Percentiles rank a stretch among this genome's conserved stretches.
Conservation (phyloP, 2,888 invertebrate species). For the Lochmaea crataegi region DNA sequence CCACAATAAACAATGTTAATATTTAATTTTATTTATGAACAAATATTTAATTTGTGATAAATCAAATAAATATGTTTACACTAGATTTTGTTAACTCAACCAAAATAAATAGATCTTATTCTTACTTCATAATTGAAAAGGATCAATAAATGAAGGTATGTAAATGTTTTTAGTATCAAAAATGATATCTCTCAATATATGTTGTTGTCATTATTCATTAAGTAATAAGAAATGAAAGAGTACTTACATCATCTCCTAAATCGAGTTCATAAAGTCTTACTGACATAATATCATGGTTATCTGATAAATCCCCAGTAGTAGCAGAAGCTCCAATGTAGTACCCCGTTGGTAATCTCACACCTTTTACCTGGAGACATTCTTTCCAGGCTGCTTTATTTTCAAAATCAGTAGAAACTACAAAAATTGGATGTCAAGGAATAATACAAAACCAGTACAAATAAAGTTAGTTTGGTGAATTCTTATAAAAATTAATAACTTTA, state of each 20-base stretch:
- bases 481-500: constrained; percentile 1
- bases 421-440: constrained; percentile 19
- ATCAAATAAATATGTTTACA: too few relatives aligned
- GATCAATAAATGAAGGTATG: too few relatives aligned
- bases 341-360: constrained; percentile 92
- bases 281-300: constrained; percentile 95
- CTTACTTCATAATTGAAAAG: too few relatives aligned
- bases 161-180: too few relatives aligned
- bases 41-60: too few relatives aligned
- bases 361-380: constrained; percentile 89
- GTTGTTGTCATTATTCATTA: constrained; percentile 5
- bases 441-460: background rate
- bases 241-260: constrained; percentile 73
- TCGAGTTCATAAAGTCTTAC: constrained; percentile 94
- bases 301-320: constrained; percentile 96
- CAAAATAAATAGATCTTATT: too few relatives aligned
- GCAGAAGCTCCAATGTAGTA: constrained; percentile 95
- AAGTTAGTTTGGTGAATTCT: background rate
- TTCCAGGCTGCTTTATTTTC: constrained; percentile 95
- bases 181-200: too few relatives aligned
- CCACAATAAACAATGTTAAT: too few relatives aligned
- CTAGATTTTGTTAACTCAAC: too few relatives aligned
- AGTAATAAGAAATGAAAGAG: background rate
- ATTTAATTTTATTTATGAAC: too few relatives aligned
- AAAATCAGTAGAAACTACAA: constrained; percentile 87